Evolutionary conservation across 1,140 invertebrate genomes (phyloP), one percentile per base, ranked within the genome.

Genomic region (Ceratoteleas bidentatus): DNA sequence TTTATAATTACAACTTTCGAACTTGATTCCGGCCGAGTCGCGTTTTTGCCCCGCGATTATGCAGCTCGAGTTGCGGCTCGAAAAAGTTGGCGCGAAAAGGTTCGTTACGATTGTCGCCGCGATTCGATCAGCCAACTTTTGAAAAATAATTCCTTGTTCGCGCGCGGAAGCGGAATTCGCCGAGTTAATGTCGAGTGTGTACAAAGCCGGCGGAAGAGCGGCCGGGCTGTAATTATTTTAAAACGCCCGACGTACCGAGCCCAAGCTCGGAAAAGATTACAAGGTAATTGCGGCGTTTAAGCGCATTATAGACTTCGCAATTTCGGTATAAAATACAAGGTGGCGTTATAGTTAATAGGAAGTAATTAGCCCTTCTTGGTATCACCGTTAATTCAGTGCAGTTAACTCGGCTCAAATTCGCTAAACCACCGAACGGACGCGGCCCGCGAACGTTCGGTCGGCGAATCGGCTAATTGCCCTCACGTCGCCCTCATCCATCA

Each of bases 221-320:
- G 54, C 43, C 50, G 54, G 61, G 69, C 64, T 58, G 50, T 77
- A 77, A 77, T 69, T 69, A 77, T 77, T 77, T 77, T 76, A 77
- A 77, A 77, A 57, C 58, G 58, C 32, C 58, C 33, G 34, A 69
- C 65, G 62, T 57, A 62, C 52, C 49, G 58, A 69, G 65, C 49
- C 52, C 58, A 10, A 66, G 52, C 58, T 64, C 11, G 24, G 58
- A 69, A 77, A 77, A 77, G 74, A 69, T 77, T 70, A 77, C 40
- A 56, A 58, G 68, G 49, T 79, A 79, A 79, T 66, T 72, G 76
- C 57, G 66, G 66, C 57, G 60, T 16, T 72, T 79, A 61, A 72
- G 36, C 38, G 61, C 50, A 66, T 79, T 79, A 79, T 65, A 60
- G 56, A 66, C 61, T 79, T 72, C 7, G 56, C 56, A 79, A 79